phyloP scores from a whole-genome alignment of 2,888 invertebrate genomes.

The Hypolimnas misippus region DNA sequence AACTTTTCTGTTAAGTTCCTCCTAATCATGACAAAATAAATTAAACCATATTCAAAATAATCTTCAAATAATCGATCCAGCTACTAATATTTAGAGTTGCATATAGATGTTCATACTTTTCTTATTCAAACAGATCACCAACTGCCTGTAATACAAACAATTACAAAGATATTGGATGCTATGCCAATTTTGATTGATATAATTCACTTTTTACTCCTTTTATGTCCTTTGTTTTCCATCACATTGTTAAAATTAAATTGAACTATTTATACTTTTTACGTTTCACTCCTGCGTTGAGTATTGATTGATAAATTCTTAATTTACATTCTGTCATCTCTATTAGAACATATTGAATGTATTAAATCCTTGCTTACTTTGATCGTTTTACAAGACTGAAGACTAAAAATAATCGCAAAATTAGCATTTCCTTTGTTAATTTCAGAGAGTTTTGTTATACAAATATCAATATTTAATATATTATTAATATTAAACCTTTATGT shows the following conservation, averaged over 20 bases:
- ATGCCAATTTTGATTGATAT: slow-evolving; percentile 14
- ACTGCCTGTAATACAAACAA: slow-evolving; percentile 83
- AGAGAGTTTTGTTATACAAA: neutral
- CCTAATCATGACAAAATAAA: slow-evolving; percentile 26
- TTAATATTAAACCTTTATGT: neutral
- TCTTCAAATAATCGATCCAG: slow-evolving; percentile 55
- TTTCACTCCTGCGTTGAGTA: too few species aligned
- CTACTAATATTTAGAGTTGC: slow-evolving; percentile 65
- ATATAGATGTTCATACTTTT: slow-evolving; percentile 67
- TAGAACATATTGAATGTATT: too few species aligned
- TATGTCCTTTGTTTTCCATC: neutral
- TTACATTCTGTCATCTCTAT: neutral
- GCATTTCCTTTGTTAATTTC: neutral
- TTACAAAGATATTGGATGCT: slow-evolving; percentile 53
- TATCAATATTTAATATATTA: neutral
- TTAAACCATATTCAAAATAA: slow-evolving; percentile 27
- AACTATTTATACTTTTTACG: too few species aligned
- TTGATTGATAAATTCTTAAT: too few species aligned
- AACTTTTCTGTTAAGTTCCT: slow-evolving; percentile 20
- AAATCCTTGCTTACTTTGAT: too few species aligned
- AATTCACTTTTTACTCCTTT: neutral
- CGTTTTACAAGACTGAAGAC: neutral
- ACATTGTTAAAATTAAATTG: too few species aligned
- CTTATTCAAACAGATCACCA: slow-evolving; percentile 79
- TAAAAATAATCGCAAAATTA: neutral